Evolutionary conservation across 2,888 invertebrate genomes (phyloP).

Genomic region (Drosophila koepferae): DNA sequence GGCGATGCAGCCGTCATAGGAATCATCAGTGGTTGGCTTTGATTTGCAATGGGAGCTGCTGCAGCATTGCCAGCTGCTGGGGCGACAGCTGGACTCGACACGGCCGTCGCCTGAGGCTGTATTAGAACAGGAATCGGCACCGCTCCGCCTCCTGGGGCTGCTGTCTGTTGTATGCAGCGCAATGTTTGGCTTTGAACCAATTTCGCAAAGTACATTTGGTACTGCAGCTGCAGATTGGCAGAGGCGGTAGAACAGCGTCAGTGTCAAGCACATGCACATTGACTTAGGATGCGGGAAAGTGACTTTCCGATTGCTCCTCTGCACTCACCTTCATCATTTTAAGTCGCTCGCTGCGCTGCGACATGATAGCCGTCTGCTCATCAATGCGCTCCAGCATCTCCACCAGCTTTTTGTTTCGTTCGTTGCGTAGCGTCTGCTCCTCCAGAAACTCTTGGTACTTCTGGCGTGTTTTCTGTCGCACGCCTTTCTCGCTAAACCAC

Average conservation of each 20-base stretch:
- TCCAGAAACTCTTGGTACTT: constrained; percentile 86
- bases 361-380: constrained; percentile 86
- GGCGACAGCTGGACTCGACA: constrained; percentile 15
- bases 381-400: constrained; percentile 87
- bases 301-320: constrained; percentile 5
- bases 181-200: constrained; percentile 83
- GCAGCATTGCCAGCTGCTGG: constrained; percentile 18
- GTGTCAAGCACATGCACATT: constrained; percentile 8
- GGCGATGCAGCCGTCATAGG: constrained; percentile 27
- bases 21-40: constrained; percentile 22
- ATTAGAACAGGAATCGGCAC: constrained; percentile 43
- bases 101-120: constrained; percentile 43
- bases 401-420: constrained; percentile 87
- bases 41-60: constrained; percentile 18
- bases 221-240: constrained; percentile 78
- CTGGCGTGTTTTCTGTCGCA: constrained; percentile 78
- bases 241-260: background rate
- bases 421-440: constrained; percentile 87
- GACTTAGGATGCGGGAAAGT: constrained; percentile 18
- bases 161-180: constrained; percentile 78
- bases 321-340: constrained; percentile 86
- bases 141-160: constrained; percentile 34
- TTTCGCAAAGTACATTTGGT: constrained; percentile 85
- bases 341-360: constrained; percentile 87
- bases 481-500: constrained; percentile 75